phyloP scores from a whole-genome alignment of 1,140 invertebrate species.

The Drosophila kanapiae region DNA sequence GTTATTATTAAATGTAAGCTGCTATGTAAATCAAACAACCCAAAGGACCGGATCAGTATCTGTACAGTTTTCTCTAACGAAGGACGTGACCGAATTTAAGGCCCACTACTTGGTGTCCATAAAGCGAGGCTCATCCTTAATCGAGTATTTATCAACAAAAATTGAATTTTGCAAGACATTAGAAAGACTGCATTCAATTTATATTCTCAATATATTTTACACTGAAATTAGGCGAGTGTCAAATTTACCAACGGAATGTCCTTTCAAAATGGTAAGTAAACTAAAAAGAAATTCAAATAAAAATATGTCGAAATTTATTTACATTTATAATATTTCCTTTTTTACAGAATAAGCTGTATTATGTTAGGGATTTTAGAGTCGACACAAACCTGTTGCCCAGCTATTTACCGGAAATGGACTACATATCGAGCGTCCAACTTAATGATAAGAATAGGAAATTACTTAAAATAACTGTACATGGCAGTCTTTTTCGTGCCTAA shows the following conservation, averaged over 20 bases:
- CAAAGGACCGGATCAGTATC: not conserved
- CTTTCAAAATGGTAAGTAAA: slow-evolving; percentile 27
- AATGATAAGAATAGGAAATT: not conserved
- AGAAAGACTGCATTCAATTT: not conserved
- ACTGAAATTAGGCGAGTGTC: slow-evolving; percentile 4
- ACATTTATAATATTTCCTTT: not conserved
- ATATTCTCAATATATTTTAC: not conserved
- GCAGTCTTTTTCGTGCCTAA: not conserved
- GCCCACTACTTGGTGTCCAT: slow-evolving; percentile 8
- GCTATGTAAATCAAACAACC: not conserved
- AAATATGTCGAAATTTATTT: not conserved
- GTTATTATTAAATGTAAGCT: not conserved
- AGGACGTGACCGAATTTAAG: not conserved
- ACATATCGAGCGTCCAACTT: not conserved
- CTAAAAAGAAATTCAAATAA: no score
- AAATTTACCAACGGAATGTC: slow-evolving; percentile 39
- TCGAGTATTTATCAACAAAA: slow-evolving; percentile 7
- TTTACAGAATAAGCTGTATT: slow-evolving; percentile 14
- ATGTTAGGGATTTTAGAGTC: slow-evolving; percentile 20
- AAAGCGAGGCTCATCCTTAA: not conserved
- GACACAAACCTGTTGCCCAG: slow-evolving; percentile 2
- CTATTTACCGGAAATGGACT: not conserved
- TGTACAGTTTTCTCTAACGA: not conserved
- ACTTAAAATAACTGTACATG: not conserved
- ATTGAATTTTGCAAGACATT: slow-evolving; percentile 27